A percentile compares a stretch with the other conserved stretches of the same genome.
Evolutionary conservation across 2,797 vertebrate genomes (phyloP).

Genomic region (Microcaecilia unicolor): DNA sequence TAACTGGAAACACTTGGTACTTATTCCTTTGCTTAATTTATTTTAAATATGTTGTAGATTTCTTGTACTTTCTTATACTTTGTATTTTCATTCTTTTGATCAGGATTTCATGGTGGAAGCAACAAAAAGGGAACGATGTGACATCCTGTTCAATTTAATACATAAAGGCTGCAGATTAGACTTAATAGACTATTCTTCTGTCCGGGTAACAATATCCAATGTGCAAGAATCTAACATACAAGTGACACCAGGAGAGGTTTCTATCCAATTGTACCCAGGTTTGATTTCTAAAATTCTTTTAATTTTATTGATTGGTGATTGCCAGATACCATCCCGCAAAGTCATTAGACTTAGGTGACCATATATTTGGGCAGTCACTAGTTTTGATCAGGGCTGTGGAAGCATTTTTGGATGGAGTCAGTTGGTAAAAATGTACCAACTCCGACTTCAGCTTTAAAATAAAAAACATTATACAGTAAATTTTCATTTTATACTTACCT

Average conservation of each 20-base stretch:
- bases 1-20: constrained; percentile 24
- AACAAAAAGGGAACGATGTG: constrained; percentile 69
- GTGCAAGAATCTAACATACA: constrained; percentile 65
- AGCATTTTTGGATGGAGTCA: too few species aligned
- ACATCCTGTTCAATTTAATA: constrained; percentile 68
- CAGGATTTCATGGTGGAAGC: constrained; percentile 76
- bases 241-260: constrained; percentile 75
- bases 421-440: too few species aligned
- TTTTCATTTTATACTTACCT: too few species aligned
- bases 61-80: too few species aligned
- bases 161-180: constrained; percentile 72
- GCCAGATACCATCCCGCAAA: too few species aligned
- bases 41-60: constrained; percentile 11
- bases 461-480: too few species aligned
- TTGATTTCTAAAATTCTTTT: constrained; percentile 12
- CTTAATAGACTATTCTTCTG: constrained; percentile 69
- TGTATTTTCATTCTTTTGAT: constrained; percentile 19
- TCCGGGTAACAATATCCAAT: constrained; percentile 59
- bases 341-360: too few species aligned
- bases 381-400: too few species aligned
- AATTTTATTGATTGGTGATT: too few species aligned
- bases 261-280: constrained; percentile 80
- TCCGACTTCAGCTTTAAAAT: too few species aligned
- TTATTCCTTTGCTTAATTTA: constrained; percentile 12
- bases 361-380: too few species aligned